Percentiles rank a stretch among this genome's conserved stretches.
These are phyloP conservation scores for Cydia splendana DNA, from an alignment of 1,140 invertebrate genomes.

Conservation along the genomic window DNA sequence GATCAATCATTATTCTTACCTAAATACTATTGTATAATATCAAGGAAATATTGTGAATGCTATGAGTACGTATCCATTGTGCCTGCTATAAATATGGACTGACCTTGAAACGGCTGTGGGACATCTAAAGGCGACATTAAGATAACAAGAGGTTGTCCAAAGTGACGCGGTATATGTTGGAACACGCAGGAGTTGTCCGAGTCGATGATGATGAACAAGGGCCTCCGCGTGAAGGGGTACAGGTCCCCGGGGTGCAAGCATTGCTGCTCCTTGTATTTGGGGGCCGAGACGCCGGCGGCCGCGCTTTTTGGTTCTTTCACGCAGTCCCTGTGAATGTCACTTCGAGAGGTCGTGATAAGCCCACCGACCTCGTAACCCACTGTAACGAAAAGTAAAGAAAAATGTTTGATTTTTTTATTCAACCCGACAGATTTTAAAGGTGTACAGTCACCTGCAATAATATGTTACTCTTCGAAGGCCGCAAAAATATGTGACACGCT, in stretches of 20 bases:
- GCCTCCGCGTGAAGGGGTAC: slow-evolving; percentile 94
- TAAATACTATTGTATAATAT: too few species aligned
- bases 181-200: slow-evolving; percentile 97
- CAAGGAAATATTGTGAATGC: too few species aligned
- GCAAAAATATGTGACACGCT: too few species aligned
- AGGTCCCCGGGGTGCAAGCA: slow-evolving; percentile 96
- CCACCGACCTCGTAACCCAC: slow-evolving; percentile 96
- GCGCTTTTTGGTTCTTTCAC: slow-evolving; percentile 44
- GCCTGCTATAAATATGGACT: slow-evolving; percentile 28
- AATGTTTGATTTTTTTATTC: background rate
- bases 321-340: slow-evolving; percentile 61
- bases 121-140: slow-evolving; percentile 96
- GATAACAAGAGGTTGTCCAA: slow-evolving; percentile 96
- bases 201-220: slow-evolving; percentile 96
- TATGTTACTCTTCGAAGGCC: too few species aligned
- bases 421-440: too few species aligned
- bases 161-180: slow-evolving; percentile 93
- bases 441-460: too few species aligned
- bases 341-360: slow-evolving; percentile 90
- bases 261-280: slow-evolving; percentile 84
- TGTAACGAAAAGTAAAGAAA: slow-evolving; percentile 56
- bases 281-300: slow-evolving; percentile 70
- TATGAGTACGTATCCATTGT: too few species aligned
- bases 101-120: slow-evolving; percentile 91
- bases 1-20: too few species aligned